Evolutionary conservation across 2,113 vertebrate species (phyloP), one percentile per base, ranked within the genome.

Genomic region (Trematomus loennbergii): DNA sequence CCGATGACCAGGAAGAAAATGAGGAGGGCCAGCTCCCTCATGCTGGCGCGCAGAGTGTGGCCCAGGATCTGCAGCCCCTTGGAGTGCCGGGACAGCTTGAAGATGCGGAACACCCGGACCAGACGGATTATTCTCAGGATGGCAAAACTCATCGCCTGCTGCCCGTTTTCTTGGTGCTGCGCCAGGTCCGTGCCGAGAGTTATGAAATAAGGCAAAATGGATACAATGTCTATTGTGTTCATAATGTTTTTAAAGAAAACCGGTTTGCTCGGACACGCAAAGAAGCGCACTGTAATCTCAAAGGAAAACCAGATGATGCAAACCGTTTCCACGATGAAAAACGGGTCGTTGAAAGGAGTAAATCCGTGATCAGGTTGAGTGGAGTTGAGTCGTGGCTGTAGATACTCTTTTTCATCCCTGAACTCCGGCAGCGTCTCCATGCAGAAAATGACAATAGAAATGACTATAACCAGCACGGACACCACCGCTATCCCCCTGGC

Each of bases 201-300:
- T 84, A 99, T 99, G 94, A 99, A 99, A 73, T 99, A 99, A 97
- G 98, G 98, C 97, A 99, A 94, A 91, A 99, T 99, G 96, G 98
- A 98, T 8, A 99, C 97, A 3, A 99, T 97, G 94, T 99, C 98
- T 88, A 99, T 99, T 61, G 96, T 94, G 96, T 99, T 99, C 98
- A 99, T 99, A 79, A 98, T 96, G 95, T 99, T 97, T 87, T 97
- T 98, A 90, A 99, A 98, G 96, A 99, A 99, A 15, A 88, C 94
- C 0, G 97, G 55, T 91, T 99, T 98, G 95, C 98, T 99, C 0
- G 98, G 98, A 65, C 98, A 95, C 1, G 98, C 97, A 65, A 98
- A 99, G 94, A 98, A 98, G 85, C 98, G 96, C 29, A 99, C 98
- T 72, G 96, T 95, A 72, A 99, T 97, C 95, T 99, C 98, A 65